Percentiles rank a stretch among this genome's conserved stretches.
Conservation (phyloP, 2,113 vertebrate genomes). For the Platysternon megacephalum region DNA sequence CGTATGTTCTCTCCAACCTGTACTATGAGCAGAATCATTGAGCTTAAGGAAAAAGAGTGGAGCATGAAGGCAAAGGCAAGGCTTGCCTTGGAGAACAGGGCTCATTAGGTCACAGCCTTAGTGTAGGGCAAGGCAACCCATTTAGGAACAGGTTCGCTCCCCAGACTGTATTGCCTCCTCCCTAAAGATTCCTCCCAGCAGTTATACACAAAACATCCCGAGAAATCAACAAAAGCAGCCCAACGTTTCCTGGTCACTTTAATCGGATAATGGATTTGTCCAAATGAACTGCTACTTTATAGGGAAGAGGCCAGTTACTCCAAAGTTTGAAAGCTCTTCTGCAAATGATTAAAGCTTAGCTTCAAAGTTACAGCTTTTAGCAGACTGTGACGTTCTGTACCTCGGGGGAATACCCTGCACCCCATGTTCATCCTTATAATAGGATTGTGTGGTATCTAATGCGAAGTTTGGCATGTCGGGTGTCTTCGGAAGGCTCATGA, state of each 20-base stretch:
- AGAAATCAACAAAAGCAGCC: neutral
- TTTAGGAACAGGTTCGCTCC: neutral
- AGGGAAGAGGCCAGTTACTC: neutral
- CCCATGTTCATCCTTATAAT: too few species aligned
- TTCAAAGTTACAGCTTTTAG: neutral
- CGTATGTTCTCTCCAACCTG: conserved; percentile 9
- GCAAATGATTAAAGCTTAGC: neutral
- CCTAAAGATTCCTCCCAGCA: neutral
- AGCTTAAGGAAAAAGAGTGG: neutral
- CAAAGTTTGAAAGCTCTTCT: neutral
- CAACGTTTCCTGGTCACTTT: neutral
- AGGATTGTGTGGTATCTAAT: too few species aligned
- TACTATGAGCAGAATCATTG: neutral
- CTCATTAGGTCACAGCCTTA: conserved; percentile 10
- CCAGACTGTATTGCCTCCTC: neutral
- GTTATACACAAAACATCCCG: neutral
- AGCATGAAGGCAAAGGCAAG: conserved; percentile 22
- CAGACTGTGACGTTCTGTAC: too few species aligned
- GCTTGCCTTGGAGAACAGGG: neutral
- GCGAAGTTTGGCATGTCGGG: too few species aligned
- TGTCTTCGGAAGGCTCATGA: too few species aligned
- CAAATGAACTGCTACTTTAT: neutral
- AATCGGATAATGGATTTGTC: neutral
- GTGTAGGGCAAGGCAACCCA: accelerated
- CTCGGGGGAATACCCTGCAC: too few species aligned